Evolutionary conservation across 1,140 invertebrate species (phyloP).

Genomic region (Vanessa atalanta): DNA sequence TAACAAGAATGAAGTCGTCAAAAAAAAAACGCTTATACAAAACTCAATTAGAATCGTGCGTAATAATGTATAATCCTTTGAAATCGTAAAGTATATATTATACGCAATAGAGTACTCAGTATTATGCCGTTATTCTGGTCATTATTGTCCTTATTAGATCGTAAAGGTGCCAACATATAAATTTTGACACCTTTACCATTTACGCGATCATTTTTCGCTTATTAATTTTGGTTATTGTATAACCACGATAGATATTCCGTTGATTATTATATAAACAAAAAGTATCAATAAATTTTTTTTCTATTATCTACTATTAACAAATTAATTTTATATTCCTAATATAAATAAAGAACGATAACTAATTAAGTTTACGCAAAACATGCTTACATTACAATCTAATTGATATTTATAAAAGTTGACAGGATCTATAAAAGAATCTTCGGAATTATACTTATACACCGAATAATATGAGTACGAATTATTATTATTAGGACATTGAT

Average conservation of each 20-base stretch:
- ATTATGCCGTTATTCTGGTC: constrained; percentile 5
- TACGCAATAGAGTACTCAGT: constrained; percentile 9
- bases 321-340: no score
- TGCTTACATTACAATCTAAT: no score
- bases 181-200: constrained; percentile 19
- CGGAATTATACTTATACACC: no score
- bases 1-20: background rate
- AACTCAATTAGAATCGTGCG: constrained; percentile 16
- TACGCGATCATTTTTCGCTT: background rate
- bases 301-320: background rate
- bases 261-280: background rate
- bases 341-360: background rate
- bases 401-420: no score
- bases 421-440: no score
- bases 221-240: constrained; percentile 5
- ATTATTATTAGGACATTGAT: no score
- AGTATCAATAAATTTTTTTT: background rate
- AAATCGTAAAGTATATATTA: constrained; percentile 17
- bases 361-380: background rate
- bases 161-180: constrained; percentile 29
- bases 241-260: background rate
- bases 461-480: no score
- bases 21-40: constrained; percentile 6
- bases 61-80: constrained; percentile 30
- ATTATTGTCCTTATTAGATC: constrained; percentile 27